Evolutionary conservation across 2,888 invertebrate species (phyloP).

Genomic region (Mallateleia sp.): DNA sequence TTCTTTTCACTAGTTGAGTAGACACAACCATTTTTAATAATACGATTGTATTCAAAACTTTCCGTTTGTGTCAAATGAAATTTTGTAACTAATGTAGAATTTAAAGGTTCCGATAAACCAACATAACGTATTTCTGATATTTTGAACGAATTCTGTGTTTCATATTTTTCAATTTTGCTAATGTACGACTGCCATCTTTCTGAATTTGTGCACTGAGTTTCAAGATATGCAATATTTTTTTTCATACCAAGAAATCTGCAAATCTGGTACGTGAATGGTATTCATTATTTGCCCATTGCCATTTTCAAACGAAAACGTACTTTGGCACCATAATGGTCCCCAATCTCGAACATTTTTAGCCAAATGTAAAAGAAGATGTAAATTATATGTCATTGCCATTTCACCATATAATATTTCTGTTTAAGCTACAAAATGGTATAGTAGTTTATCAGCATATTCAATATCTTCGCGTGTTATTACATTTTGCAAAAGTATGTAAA

Average conservation of each 20-base stretch:
- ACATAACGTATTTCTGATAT: constrained; percentile 28
- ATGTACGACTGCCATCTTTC: background rate
- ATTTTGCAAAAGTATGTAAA: constrained; percentile 27
- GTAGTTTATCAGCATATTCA: constrained; percentile 11
- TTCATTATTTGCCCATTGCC: constrained; percentile 35
- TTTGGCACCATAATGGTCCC: constrained; percentile 58
- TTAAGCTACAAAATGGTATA: constrained; percentile 16
- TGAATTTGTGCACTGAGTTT: background rate
- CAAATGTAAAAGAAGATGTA: constrained; percentile 57
- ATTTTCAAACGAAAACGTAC: constrained; percentile 49
- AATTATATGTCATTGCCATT: constrained; percentile 42
- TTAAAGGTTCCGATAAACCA: background rate
- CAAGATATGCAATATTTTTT: constrained; percentile 22
- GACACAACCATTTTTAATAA: constrained; percentile 38
- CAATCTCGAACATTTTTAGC: constrained; percentile 51
- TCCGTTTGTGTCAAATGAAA: constrained; percentile 7
- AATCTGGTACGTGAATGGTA: constrained; percentile 29
- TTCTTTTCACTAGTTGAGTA: constrained; percentile 12
- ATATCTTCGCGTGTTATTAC: background rate
- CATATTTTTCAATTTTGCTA: background rate
- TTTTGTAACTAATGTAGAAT: background rate
- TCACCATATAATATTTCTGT: constrained; percentile 37
- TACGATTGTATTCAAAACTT: constrained; percentile 26
- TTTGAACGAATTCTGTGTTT: constrained; percentile 5
- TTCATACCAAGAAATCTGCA: constrained; percentile 26